Conservation (phyloP, 2,888 invertebrate genomes). For the Phymatocera aterrima region DNA sequence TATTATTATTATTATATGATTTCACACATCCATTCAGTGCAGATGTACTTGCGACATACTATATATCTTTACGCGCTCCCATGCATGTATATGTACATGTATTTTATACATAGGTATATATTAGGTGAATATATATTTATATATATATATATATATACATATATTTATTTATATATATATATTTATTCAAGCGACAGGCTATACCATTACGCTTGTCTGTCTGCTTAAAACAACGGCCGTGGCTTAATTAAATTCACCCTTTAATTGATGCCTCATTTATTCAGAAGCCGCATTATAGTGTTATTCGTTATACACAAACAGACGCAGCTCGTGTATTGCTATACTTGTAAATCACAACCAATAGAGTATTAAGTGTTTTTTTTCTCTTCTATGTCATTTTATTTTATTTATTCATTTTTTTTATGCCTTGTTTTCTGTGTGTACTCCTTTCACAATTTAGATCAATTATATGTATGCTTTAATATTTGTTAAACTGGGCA, state of each 20-base stretch:
- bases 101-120: too few relatives aligned
- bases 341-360: conserved; percentile 73
- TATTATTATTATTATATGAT: too few relatives aligned
- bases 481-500: conserved; percentile 33
- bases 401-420: conserved; percentile 36
- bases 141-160: conserved; percentile 18
- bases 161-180: not conserved
- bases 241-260: conserved; percentile 26
- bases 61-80: not conserved
- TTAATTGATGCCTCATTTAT: conserved; percentile 38
- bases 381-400: conserved; percentile 48
- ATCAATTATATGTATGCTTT: conserved; percentile 3
- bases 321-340: conserved; percentile 62
- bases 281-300: conserved; percentile 23
- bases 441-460: conserved; percentile 20
- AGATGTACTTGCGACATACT: not conserved
- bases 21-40: conserved; percentile 17
- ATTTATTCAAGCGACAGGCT: conserved; percentile 57
- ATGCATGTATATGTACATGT: not conserved
- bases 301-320: conserved; percentile 39
- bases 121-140: conserved; percentile 8
- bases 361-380: conserved; percentile 69
- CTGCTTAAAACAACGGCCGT: conserved; percentile 43
- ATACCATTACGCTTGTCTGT: conserved; percentile 58
- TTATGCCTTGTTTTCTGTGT: conserved; percentile 12